phyloP scores from a whole-genome alignment of 2,888 invertebrate genomes.

The Rhagonycha lutea region DNA sequence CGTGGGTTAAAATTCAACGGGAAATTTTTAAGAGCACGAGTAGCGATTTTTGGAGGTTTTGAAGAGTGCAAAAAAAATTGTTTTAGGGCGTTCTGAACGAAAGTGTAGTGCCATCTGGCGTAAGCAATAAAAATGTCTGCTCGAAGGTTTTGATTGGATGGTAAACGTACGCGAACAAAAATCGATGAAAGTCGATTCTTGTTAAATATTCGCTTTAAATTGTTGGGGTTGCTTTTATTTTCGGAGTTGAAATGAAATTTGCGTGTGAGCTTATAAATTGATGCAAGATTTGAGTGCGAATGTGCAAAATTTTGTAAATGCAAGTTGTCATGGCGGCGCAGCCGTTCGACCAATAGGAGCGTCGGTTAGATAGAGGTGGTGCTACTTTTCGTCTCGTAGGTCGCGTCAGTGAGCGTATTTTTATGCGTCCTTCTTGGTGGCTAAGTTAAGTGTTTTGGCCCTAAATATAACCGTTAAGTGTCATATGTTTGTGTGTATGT shows the following conservation, averaged over 20 bases:
- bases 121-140: not conserved
- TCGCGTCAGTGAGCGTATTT: slow-evolving; percentile 72
- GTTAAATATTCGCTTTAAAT: slow-evolving; percentile 23
- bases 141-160: slow-evolving; percentile 38
- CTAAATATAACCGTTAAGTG: slow-evolving; percentile 35
- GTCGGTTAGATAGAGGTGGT: slow-evolving; percentile 43
- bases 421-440: slow-evolving; percentile 62
- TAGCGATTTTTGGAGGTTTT: not conserved
- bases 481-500: slow-evolving; percentile 30
- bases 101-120: slow-evolving; percentile 29
- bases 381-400: slow-evolving; percentile 48
- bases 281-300: slow-evolving; percentile 44
- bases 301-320: slow-evolving; percentile 53
- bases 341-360: slow-evolving; percentile 70
- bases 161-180: slow-evolving; percentile 26
- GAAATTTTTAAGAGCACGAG: not conserved
- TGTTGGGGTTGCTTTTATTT: slow-evolving; percentile 8
- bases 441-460: slow-evolving; percentile 56
- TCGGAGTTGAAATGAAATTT: not conserved
- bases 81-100: not conserved
- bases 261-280: slow-evolving; percentile 18
- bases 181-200: slow-evolving; percentile 28
- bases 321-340: slow-evolving; percentile 69
- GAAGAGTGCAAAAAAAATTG: slow-evolving; percentile 11
- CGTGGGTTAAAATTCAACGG: not conserved